Evolutionary conservation across 1,140 invertebrate species (phyloP).

Genomic region (Bemisia tabaci): DNA sequence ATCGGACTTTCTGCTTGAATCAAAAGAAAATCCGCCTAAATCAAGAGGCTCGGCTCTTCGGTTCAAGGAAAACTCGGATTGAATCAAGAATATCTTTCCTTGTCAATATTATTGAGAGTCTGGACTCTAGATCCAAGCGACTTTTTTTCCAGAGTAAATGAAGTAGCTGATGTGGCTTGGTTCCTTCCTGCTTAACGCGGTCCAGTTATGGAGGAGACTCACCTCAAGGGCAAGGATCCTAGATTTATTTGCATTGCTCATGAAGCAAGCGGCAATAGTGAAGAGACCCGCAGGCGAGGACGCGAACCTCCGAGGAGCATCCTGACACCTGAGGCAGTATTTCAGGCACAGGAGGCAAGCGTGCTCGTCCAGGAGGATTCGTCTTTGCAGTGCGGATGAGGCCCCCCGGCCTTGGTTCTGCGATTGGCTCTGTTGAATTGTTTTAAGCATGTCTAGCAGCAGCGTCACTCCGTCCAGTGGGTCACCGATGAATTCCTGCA

Average conservation of each 20-base stretch:
- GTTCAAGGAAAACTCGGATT: too few species aligned
- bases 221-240: conserved; percentile 73
- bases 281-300: conserved; percentile 68
- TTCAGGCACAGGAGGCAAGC: conserved; percentile 77
- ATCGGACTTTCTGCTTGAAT: too few species aligned
- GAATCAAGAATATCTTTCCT: too few species aligned
- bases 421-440: conserved; percentile 60
- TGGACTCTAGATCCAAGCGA: too few species aligned
- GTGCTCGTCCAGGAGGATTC: conserved; percentile 62
- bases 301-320: conserved; percentile 55
- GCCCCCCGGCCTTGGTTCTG: conserved; percentile 26
- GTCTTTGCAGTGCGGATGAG: conserved; percentile 29
- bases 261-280: conserved; percentile 71
- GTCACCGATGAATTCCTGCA: conserved; percentile 73
- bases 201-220: too few species aligned
- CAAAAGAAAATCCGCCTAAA: too few species aligned
- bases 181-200: too few species aligned
- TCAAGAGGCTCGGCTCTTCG: too few species aligned
- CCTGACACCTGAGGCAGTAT: conserved; percentile 55
- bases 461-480: conserved; percentile 68
- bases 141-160: too few species aligned
- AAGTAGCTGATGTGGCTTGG: too few species aligned
- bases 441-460: conserved; percentile 66
- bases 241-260: conserved; percentile 71
- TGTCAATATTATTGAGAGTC: too few species aligned